Evolutionary conservation across 2,888 invertebrate genomes (phyloP).

Genomic region (Sesia bembeciformis): DNA sequence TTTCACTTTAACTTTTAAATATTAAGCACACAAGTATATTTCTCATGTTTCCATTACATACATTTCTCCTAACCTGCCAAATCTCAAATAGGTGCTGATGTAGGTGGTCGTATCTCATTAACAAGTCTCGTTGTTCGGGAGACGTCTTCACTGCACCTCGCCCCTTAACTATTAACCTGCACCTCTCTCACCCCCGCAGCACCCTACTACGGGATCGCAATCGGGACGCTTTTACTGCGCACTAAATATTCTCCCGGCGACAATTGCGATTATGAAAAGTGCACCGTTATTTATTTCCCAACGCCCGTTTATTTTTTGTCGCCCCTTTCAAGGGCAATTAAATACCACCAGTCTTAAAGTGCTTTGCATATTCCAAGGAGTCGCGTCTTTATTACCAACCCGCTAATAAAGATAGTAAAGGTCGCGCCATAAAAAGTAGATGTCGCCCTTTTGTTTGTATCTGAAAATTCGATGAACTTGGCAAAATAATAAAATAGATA

Average conservation of each 20-base stretch:
- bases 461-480: background rate
- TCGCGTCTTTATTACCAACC: slow-evolving; percentile 47
- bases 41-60: no score
- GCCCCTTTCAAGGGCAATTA: slow-evolving; percentile 75
- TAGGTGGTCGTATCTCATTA: slow-evolving; percentile 1
- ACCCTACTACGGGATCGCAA: slow-evolving; percentile 33
- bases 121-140: background rate
- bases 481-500: background rate
- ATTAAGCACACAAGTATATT: no score
- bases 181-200: slow-evolving; percentile 12
- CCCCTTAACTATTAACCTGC: slow-evolving; percentile 44
- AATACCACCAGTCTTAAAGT: slow-evolving; percentile 68
- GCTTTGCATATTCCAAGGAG: slow-evolving; percentile 60
- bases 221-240: slow-evolving; percentile 61
- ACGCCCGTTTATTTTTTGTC: slow-evolving; percentile 67
- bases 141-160: background rate
- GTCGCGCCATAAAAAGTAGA: slow-evolving; percentile 16
- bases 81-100: no score
- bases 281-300: slow-evolving; percentile 70
- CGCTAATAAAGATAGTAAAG: slow-evolving; percentile 64
- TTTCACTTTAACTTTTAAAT: no score
- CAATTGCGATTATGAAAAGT: slow-evolving; percentile 76
- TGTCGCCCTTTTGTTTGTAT: background rate
- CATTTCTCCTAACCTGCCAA: no score
- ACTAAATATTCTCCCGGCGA: slow-evolving; percentile 74